Percentiles rank a stretch among this genome's conserved stretches.
Evolutionary conservation across 2,113 vertebrate species (phyloP).

Genomic region (Cyprinus carpio): DNA sequence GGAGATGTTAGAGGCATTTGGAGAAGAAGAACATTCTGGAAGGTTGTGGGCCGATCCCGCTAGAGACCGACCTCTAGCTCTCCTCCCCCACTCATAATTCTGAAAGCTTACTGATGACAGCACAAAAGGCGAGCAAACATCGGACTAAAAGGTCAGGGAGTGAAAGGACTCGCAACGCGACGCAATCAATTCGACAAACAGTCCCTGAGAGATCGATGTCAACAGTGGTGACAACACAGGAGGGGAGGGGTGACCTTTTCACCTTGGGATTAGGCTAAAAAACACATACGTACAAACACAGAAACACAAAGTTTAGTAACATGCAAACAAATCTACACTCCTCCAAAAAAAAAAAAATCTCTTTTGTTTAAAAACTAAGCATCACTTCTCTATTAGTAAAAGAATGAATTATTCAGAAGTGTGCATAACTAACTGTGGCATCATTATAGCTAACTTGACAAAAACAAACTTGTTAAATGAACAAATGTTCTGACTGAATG

Average conservation of each 20-base stretch:
- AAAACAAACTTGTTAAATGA: not conserved
- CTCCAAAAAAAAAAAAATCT: not conserved
- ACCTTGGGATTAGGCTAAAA: not conserved
- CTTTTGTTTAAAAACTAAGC: not conserved
- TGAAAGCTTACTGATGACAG: constrained; percentile 60
- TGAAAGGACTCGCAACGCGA: not conserved
- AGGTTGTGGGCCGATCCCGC: constrained; percentile 41
- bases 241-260: not conserved
- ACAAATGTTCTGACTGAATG: not conserved
- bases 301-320: not conserved
- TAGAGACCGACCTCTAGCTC: constrained; percentile 47
- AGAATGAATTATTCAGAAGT: not conserved
- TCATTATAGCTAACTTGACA: not conserved
- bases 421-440: not conserved
- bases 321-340: not conserved
- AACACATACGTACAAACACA: not conserved
- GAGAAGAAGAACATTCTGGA: constrained; percentile 55
- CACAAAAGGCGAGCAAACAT: constrained; percentile 53
- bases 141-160: constrained; percentile 37
- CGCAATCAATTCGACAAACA: constrained; percentile 40
- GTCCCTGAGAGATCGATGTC: constrained; percentile 27
- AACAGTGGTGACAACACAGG: not conserved
- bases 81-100: constrained; percentile 36
- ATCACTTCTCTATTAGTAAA: not conserved
- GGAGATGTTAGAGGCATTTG: constrained; percentile 54